Base-by-base conservation (phyloP, 2,888 invertebrate species). In the Willowsia nigromaculata region DNA sequence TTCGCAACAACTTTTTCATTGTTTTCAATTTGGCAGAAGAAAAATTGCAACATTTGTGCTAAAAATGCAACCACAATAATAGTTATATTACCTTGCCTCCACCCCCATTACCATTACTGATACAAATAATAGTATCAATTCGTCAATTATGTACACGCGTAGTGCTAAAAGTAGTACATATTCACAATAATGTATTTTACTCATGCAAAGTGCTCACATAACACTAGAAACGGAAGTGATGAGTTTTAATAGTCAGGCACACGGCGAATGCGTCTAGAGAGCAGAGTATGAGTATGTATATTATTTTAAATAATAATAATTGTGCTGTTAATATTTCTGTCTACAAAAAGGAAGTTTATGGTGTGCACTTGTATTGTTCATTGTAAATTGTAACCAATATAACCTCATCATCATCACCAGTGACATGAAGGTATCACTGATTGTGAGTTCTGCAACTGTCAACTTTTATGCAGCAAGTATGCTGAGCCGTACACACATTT, bases 1-100 rank as follows among this genome's bases (percentile, higher is more conserved):
- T 85, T 85, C 85, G 85, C 76, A 85, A 85, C 85, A 85, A 22
- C 43, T 43, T 74, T 76, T 76, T 85, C 85, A 85, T 85, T 85
- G 76, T 85, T 76, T 76, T 59, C 76, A 76, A 85, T 76, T 85
- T 62, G 30, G 76, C 50, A 76, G 40, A 68, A 68, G 37, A 50
- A 76, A 27, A 27, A 15, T 76, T 76, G 47, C 76, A 76, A 76
- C 76, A 76, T 25, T 76, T 76, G 76, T 50, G 47, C 50, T 50
- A 47, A 76, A 76, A 76, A 76, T 76, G 76, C 47, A 50, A 76
- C 76, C 50, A 27, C 50, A 76, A 37, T n/a, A 50, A 15, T 50
- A 50, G 50, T 68, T 68, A 40, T 27, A 68, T 68, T 68, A 68
- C 68, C 68, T n/a, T 40, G 40, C 18, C 40, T 40, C 37, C 40